Evolutionary conservation across 2,113 vertebrate genomes (phyloP).

Genomic region (Ctenomys sociabilis): DNA sequence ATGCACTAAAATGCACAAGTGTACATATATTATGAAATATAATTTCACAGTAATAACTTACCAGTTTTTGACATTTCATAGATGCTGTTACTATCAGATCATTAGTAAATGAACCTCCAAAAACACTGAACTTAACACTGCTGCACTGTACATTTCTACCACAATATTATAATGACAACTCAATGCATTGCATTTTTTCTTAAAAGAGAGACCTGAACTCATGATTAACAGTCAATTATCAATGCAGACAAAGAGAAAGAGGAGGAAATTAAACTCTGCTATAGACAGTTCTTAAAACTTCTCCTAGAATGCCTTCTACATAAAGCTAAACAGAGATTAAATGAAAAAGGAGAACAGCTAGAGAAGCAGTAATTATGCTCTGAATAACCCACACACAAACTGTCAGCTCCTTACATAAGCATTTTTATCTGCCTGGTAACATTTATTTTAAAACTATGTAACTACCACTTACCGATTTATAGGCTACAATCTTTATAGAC

Average conservation of each 20-base stretch:
- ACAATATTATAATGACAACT: neutral
- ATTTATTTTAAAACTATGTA: slow-evolving; percentile 53
- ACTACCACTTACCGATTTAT: slow-evolving; percentile 92
- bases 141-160: neutral
- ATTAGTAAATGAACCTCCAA: slow-evolving; percentile 29
- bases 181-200: slow-evolving; percentile 15
- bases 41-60: slow-evolving; percentile 36
- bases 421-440: slow-evolving; percentile 11
- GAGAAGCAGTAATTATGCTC: slow-evolving; percentile 35
- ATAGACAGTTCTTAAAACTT: slow-evolving; percentile 54
- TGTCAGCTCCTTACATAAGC: slow-evolving; percentile 56
- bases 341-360: slow-evolving; percentile 54
- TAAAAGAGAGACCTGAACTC: neutral
- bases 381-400: slow-evolving; percentile 32
- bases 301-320: slow-evolving; percentile 40
- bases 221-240: slow-evolving; percentile 25
- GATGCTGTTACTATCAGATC: neutral
- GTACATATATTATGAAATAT: neutral
- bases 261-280: neutral
- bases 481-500: slow-evolving; percentile 94
- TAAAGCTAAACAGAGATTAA: slow-evolving; percentile 57
- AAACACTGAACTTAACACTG: slow-evolving; percentile 34
- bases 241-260: slow-evolving; percentile 45
- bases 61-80: neutral
- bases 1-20: neutral